These are phyloP conservation scores for Cerceris ruficornis DNA, from an alignment of 2,888 invertebrate genomes.

Conservation along the genomic window DNA sequence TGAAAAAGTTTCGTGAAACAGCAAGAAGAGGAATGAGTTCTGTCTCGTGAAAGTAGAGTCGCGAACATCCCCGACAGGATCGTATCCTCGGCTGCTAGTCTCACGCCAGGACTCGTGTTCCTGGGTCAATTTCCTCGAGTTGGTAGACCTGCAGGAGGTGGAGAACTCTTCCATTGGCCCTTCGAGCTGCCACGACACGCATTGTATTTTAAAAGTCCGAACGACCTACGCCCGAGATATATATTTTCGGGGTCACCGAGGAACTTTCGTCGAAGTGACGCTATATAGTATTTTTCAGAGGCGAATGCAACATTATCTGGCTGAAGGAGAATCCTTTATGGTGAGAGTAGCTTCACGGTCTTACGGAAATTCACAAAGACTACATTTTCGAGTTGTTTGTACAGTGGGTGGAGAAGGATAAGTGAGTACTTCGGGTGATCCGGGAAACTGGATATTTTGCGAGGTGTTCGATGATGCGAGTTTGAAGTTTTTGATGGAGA, in stretches of 20 bases:
- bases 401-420: background rate
- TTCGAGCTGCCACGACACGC: slow-evolving; percentile 21
- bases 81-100: slow-evolving; percentile 5
- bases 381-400: slow-evolving; percentile 7
- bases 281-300: slow-evolving; percentile 20
- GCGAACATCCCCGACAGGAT: slow-evolving; percentile 8
- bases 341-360: slow-evolving; percentile 9
- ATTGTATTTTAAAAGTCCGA: slow-evolving; percentile 19
- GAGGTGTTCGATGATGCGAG: background rate
- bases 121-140: slow-evolving; percentile 12
- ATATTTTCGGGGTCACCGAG: background rate
- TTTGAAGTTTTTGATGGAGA: too few species aligned
- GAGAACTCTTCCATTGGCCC: background rate
- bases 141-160: background rate
- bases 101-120: background rate
- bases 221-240: background rate
- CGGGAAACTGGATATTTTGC: background rate
- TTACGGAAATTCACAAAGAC: slow-evolving; percentile 28
- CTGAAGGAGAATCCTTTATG: slow-evolving; percentile 29
- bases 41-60: background rate
- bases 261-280: slow-evolving; percentile 31
- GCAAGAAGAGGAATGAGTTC: background rate
- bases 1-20: slow-evolving; percentile 53
- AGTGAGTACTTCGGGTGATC: background rate
- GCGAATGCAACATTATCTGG: slow-evolving; percentile 10